These are phyloP conservation scores for Ectropis crepuscularia DNA, from an alignment of 2,888 invertebrate species.

Conservation along the genomic window DNA sequence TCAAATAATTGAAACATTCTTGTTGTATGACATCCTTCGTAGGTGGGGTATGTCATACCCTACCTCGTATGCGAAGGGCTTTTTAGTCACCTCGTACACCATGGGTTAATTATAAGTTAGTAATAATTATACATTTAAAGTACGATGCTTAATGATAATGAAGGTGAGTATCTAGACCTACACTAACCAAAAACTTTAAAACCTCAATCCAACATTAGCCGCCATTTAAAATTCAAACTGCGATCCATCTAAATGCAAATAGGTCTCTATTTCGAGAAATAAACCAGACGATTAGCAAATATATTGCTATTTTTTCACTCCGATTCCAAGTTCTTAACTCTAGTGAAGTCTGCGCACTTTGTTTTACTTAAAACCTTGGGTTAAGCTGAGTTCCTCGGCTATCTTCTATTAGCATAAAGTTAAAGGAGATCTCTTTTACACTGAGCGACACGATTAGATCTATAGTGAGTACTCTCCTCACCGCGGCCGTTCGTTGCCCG, in stretches of 20 bases:
- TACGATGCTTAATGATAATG: too few relatives aligned
- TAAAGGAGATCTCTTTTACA: slow-evolving; percentile 41
- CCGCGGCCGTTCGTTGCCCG: too few relatives aligned
- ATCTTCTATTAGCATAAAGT: slow-evolving; percentile 79
- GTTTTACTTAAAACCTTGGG: slow-evolving; percentile 73
- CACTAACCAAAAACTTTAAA: slow-evolving; percentile 10
- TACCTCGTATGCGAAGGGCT: too few relatives aligned
- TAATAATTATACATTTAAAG: too few relatives aligned
- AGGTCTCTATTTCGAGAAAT: slow-evolving; percentile 27
- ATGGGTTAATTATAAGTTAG: too few relatives aligned
- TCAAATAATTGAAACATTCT: too few relatives aligned
- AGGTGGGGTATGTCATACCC: too few relatives aligned
- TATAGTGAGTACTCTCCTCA: too few relatives aligned
- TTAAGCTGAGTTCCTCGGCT: slow-evolving; percentile 64
- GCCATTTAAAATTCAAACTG: slow-evolving; percentile 25
- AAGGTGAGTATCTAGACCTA: neutral
- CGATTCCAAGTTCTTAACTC: slow-evolving; percentile 57
- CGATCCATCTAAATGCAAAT: slow-evolving; percentile 33
- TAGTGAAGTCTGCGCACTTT: slow-evolving; percentile 63
- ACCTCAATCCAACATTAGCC: slow-evolving; percentile 15
- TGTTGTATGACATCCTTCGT: too few relatives aligned
- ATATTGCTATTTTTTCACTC: slow-evolving; percentile 60
- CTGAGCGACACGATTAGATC: slow-evolving; percentile 6
- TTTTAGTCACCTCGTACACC: too few relatives aligned
- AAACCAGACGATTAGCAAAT: slow-evolving; percentile 55